Base-by-base conservation (phyloP, 92 coral and sea anemone species). In the Porites lobata region DNA sequence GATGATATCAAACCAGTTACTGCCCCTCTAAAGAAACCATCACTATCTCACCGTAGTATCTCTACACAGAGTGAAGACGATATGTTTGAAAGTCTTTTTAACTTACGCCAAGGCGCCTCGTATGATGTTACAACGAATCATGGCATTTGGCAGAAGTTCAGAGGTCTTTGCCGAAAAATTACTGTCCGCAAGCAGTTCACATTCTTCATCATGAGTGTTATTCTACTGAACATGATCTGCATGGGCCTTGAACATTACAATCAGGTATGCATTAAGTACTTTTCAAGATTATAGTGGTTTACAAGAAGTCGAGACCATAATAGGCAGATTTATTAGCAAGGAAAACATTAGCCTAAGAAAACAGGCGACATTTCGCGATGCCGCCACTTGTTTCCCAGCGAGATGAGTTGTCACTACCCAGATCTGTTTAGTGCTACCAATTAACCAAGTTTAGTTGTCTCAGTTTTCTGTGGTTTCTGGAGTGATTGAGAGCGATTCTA, bases 171-270 rank as follows among this genome's bases (percentile, higher is more conserved):
- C 65, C 79, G 96, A 50, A 89, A 87, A 20, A 51, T 90, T 14
- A 91, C 98, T 21, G 98, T 90, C 14, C 94, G 96, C 77, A 87
- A 84, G 29, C 64, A 83, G 38, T 97, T 95, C 71, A 84, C 84
- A 50, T 89, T 92, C 87, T 89, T 94, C 51, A 94, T 94, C 17
- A 97, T 97, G 99, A 71, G 79, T 17, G 91, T 92, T 51, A 97
- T 95, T 77, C 79, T 97, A 63, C 69, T 96, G 62, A 97, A 97
- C 54, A 94, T 96, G 92, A 86, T 94, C n/a, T 94, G 96, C 80
- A 97, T 97, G 99, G 96, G 95, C 38, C 91, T 93, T 65, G 99
- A 97, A 77, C 98, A 97, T 76, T 90, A 92, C 66, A 66, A 92
- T 14, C 99, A 97, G 96, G 99, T 96, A 24, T 29, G 95, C 15